Evolutionary conservation across 2,113 vertebrate species (phyloP).

Genomic region (Clarias batrachus): DNA sequence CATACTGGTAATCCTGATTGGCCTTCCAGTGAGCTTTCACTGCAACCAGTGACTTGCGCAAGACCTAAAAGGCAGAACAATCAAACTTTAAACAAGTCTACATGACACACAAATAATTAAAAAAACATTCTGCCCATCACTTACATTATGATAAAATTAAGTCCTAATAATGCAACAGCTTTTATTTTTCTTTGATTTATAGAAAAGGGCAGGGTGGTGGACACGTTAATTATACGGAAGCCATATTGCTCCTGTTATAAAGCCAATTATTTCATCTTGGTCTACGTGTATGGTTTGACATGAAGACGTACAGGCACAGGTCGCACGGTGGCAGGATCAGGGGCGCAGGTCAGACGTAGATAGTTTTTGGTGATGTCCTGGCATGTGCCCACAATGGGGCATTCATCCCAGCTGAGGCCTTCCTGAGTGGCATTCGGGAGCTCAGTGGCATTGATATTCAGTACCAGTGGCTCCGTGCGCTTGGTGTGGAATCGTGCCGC

Average conservation of each 20-base stretch:
- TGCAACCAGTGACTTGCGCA: conserved; percentile 79
- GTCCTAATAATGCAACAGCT: not conserved
- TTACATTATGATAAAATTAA: not conserved
- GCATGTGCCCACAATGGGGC: conserved; percentile 86
- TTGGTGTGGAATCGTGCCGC: conserved; percentile 88
- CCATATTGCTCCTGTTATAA: not conserved
- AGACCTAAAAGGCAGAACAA: conserved; percentile 69
- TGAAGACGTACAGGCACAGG: conserved; percentile 76
- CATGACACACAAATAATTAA: not conserved
- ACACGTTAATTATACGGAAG: not conserved
- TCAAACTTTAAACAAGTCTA: not conserved
- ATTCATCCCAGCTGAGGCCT: conserved; percentile 86
- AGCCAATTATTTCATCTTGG: not conserved
- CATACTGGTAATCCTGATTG: conserved; percentile 85
- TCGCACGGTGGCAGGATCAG: conserved; percentile 84
- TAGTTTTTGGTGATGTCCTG: conserved; percentile 88
- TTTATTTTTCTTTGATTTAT: not conserved
- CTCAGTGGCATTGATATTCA: conserved; percentile 79
- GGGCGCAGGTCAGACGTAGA: conserved; percentile 87
- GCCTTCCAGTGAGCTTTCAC: conserved; percentile 87
- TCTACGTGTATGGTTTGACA: not conserved
- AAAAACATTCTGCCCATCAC: not conserved
- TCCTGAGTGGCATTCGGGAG: conserved; percentile 73
- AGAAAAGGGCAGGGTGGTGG: not conserved
- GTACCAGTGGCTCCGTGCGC: conserved; percentile 83